Base-by-base conservation (phyloP, 2,113 vertebrate species). In the Elephas maximus region DNA sequence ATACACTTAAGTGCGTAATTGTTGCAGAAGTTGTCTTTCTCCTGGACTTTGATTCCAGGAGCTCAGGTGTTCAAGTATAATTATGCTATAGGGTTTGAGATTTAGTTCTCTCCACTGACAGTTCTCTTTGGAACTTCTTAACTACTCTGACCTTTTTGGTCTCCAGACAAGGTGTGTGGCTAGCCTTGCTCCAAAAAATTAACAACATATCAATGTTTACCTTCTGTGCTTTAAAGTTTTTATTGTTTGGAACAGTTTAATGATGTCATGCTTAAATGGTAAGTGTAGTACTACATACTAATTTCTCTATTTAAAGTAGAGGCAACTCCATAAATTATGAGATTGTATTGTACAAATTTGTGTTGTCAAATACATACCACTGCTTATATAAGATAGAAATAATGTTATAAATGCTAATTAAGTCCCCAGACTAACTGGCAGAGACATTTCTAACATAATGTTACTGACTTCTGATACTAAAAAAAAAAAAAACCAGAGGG, bases 31-130 rank as follows among this genome's bases (percentile, higher is more conserved):
- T 92, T 96, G 67, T 62, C 65, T 93, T 92, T 95, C 15, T 88
- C 17, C 77, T 81, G 91, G 30, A 78, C 88, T 80, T 95, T 88
- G 63, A 81, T 51, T 94, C 80, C 44, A 82, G 41, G 26, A 94
- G 62, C n/a, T 76, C 57, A 82, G 24, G 28, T 94, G 83, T 93
- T 91, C 53, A 76, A 92, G n/a, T 65, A 67, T 10, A 83, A 0
- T 94, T 73, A 60, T 28, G 20, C n/a, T 67, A 0, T 85, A 76
- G 93, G 24, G 76, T 88, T 93, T 88, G 63, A 86, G 33, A 77
- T 85, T 63, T 71, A 65, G 44, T 62, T 95, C 89, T 90, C n/a
- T 91, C 20, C 94, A 88, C 88, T 92, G 26, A 77, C 94, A 91
- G 17, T 76, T 94, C 28, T 77, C 53, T 95, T 83, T 73, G 44